These are phyloP conservation scores for Drosophila ficusphila DNA, from an alignment of 1,140 invertebrate genomes.

Conservation along the genomic window DNA sequence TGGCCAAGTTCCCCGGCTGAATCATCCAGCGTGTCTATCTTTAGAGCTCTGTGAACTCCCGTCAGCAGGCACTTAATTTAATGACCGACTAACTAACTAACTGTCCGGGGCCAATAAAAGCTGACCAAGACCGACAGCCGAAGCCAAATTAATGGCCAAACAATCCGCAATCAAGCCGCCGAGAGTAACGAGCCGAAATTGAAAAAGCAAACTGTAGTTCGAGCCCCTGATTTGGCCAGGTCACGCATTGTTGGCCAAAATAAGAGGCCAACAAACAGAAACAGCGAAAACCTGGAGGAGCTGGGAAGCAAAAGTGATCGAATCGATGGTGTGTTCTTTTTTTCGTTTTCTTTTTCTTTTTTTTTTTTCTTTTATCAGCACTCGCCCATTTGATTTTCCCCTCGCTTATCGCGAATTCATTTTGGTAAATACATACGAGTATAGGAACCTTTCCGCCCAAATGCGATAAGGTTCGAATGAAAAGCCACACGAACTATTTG, in stretches of 20 bases:
- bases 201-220: conserved; percentile 43
- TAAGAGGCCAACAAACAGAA: background rate
- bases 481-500: conserved; percentile 11
- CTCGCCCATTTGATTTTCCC: conserved; percentile 15
- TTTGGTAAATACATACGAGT: conserved; percentile 45
- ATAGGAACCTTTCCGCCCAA: background rate
- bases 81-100: conserved; percentile 51
- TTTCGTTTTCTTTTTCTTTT: too few relatives aligned
- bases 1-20: conserved; percentile 1
- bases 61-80: conserved; percentile 67
- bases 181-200: conserved; percentile 31
- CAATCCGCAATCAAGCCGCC: conserved; percentile 42
- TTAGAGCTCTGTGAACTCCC: background rate
- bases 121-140: conserved; percentile 11
- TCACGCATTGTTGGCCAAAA: conserved; percentile 57
- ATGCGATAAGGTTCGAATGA: conserved; percentile 22
- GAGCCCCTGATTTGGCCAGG: conserved; percentile 60
- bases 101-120: conserved; percentile 18
- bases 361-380: conserved; percentile 42
- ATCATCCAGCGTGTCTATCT: conserved; percentile 26
- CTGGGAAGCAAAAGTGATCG: conserved; percentile 25
- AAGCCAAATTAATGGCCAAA: conserved; percentile 56
- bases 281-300: background rate
- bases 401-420: conserved; percentile 66
- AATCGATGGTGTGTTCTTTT: conserved; percentile 57